Conservation (phyloP, 1,140 invertebrate species). For the Drosophila serrata region DNA sequence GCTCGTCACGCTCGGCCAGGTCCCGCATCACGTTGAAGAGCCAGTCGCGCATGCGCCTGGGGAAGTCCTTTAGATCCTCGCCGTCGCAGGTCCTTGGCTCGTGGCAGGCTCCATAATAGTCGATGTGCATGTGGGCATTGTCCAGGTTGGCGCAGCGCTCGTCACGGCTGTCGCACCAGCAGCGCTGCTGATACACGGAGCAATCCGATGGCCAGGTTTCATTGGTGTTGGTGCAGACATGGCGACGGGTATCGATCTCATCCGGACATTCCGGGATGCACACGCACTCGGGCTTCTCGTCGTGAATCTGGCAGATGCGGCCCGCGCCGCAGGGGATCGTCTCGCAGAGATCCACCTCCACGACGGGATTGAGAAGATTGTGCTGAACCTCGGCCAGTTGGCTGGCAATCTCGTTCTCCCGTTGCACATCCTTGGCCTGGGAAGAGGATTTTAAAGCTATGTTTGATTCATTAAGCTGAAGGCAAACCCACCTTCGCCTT, state of each 20-base stretch:
- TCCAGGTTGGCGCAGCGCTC: conserved; percentile 90
- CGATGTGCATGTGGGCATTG: conserved; percentile 95
- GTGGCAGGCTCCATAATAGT: conserved; percentile 95
- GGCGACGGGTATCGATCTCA: conserved; percentile 91
- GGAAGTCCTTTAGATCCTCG: conserved; percentile 96
- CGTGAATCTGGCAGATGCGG: conserved; percentile 92
- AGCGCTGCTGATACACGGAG: conserved; percentile 95
- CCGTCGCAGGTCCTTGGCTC: conserved; percentile 91
- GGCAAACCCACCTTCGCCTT: conserved; percentile 63
- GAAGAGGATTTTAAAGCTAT: background rate
- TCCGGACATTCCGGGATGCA: conserved; percentile 94
- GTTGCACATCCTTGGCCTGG: conserved; percentile 74
- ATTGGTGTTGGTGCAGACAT: conserved; percentile 97
- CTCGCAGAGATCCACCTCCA: conserved; percentile 91
- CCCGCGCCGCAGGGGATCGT: conserved; percentile 96
- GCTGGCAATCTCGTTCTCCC: conserved; percentile 77
- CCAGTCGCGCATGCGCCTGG: conserved; percentile 97
- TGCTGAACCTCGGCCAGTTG: conserved; percentile 67
- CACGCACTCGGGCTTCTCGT: conserved; percentile 92
- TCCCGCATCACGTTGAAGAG: conserved; percentile 98
- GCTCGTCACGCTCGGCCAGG: conserved; percentile 94
- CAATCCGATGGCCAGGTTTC: conserved; percentile 97
- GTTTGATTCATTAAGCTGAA: background rate
- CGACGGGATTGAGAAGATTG: conserved; percentile 68
- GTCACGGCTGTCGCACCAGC: conserved; percentile 92